Evolutionary conservation across 1,140 invertebrate species (phyloP).

Genomic region (Probaryconus sp.): DNA sequence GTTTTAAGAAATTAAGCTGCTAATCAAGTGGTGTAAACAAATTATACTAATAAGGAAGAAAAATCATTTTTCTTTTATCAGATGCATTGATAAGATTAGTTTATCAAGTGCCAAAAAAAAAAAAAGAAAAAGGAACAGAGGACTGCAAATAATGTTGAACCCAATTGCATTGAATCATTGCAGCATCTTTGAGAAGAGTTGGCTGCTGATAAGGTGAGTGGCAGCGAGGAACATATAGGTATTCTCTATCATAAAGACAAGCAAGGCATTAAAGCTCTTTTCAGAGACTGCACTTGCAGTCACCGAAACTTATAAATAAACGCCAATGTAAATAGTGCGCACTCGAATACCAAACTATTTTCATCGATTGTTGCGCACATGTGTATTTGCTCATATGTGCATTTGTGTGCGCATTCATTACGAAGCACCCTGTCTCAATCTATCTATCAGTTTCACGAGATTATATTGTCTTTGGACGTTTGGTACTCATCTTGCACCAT

Average conservation of each 20-base stretch:
- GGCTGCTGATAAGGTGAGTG: conserved; percentile 6
- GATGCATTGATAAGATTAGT: no score
- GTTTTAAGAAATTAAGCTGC: no score
- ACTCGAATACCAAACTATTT: conserved; percentile 75
- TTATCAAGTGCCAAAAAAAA: no score
- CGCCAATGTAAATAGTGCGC: conserved; percentile 75
- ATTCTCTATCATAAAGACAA: conserved; percentile 34
- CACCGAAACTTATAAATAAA: conserved; percentile 75
- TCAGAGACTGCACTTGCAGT: conserved; percentile 63
- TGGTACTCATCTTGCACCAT: conserved; percentile 33
- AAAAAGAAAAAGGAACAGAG: no score
- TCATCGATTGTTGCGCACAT: conserved; percentile 64
- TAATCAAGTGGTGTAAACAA: no score
- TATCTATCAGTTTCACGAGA: conserved; percentile 20
- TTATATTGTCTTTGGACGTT: conserved; percentile 31
- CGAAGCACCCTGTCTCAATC: conserved; percentile 22
- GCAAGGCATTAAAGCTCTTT: conserved; percentile 34
- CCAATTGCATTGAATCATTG: no score
- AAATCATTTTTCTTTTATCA: no score
- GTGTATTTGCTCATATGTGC: conserved; percentile 13
- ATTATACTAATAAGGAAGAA: no score
- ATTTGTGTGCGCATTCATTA: conserved; percentile 27
- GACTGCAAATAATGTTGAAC: no score
- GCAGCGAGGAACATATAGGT: conserved; percentile 6
- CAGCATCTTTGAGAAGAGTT: conserved; percentile 5